Percentiles rank a stretch among this genome's conserved stretches.
phyloP scores from a whole-genome alignment of 2,888 invertebrate genomes.

The Oligia fasciuncula region DNA sequence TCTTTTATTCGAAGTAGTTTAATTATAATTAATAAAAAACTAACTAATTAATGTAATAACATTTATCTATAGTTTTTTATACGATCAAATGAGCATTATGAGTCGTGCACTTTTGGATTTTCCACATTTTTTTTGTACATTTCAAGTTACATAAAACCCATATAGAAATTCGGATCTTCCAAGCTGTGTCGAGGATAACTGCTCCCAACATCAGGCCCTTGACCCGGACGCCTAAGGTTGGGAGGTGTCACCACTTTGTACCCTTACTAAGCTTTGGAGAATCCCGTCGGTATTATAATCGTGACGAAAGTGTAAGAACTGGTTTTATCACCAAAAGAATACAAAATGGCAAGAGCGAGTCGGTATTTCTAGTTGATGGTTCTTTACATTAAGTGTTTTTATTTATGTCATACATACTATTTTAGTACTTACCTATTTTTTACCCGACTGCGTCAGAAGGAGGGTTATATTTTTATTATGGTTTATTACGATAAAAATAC shows the following conservation, averaged over 20 bases:
- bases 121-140: too few relatives aligned
- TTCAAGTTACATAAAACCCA: background rate
- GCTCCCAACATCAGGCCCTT: constrained; percentile 53
- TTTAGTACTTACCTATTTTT: background rate
- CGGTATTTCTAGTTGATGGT: background rate
- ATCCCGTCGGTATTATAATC: constrained; percentile 23
- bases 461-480: too few relatives aligned
- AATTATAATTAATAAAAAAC: too few relatives aligned
- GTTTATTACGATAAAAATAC: background rate
- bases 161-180: constrained; percentile 29
- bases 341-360: background rate
- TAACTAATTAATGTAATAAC: too few relatives aligned
- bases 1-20: too few relatives aligned
- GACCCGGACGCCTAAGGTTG: constrained; percentile 37
- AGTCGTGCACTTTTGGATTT: too few relatives aligned
- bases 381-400: background rate
- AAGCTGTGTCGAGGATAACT: constrained; percentile 43
- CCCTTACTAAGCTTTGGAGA: constrained; percentile 31
- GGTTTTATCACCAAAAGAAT: constrained; percentile 40
- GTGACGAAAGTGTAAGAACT: constrained; percentile 28
- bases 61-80: too few relatives aligned
- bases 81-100: too few relatives aligned
- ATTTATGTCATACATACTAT: background rate
- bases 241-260: constrained; percentile 27
- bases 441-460: too few relatives aligned